phyloP scores from a whole-genome alignment of 2,888 invertebrate genomes.

The Choreutis nemorana region DNA sequence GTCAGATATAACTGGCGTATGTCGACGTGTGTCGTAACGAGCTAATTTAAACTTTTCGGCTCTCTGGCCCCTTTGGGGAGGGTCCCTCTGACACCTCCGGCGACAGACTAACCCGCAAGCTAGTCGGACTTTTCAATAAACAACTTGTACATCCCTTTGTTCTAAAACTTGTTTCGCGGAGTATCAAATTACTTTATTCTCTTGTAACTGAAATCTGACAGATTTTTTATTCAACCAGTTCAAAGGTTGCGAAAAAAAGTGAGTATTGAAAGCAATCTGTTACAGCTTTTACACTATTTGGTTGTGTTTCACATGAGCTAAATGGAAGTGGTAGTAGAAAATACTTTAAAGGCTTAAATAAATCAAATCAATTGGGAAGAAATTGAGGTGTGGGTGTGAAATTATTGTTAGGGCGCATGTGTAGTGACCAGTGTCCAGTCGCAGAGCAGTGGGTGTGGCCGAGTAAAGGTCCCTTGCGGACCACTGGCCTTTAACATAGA shows the following conservation, averaged over 20 bases:
- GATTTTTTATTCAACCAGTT: too few relatives aligned
- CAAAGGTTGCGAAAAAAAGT: too few relatives aligned
- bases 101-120: constrained; percentile 33
- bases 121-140: constrained; percentile 44
- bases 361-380: constrained; percentile 16
- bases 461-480: constrained; percentile 16
- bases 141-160: too few relatives aligned
- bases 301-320: too few relatives aligned
- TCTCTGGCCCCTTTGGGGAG: constrained; percentile 36
- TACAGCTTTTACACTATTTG: too few relatives aligned
- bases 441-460: constrained; percentile 45
- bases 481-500: constrained; percentile 20
- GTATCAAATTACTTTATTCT: too few relatives aligned
- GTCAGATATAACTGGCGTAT: constrained; percentile 44
- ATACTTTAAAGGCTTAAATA: constrained; percentile 13
- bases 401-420: constrained; percentile 44
- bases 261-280: too few relatives aligned
- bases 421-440: constrained; percentile 58
- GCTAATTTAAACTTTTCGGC: constrained; percentile 66
- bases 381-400: constrained; percentile 30
- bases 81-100: constrained; percentile 53
- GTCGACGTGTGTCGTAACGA: constrained; percentile 56
- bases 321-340: too few relatives aligned
- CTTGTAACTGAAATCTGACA: too few relatives aligned
- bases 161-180: too few relatives aligned